Evolutionary conservation across 2,797 vertebrate genomes (phyloP).

Genomic region (Sebastes miniatus): DNA sequence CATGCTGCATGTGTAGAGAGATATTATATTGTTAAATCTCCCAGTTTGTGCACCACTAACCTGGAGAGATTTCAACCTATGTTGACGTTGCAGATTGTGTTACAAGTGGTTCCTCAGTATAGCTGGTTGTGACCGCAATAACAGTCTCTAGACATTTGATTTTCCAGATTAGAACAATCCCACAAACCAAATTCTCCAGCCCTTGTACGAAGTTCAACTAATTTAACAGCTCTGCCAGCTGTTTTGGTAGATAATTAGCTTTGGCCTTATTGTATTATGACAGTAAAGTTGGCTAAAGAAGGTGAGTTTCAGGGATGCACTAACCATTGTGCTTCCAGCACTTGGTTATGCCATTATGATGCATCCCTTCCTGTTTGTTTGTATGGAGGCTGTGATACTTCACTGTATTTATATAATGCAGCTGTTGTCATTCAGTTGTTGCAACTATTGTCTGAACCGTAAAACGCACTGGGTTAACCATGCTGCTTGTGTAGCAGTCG

Average conservation of each 20-base stretch:
- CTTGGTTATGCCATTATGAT: neutral
- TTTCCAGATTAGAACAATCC: neutral
- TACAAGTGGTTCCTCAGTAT: neutral
- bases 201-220: neutral
- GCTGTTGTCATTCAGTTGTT: neutral
- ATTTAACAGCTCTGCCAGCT: neutral
- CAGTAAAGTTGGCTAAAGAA: neutral
- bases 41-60: constrained; percentile 76
- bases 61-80: neutral
- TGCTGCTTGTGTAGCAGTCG: neutral
- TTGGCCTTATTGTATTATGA: neutral
- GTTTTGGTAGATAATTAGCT: neutral
- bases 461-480: neutral
- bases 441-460: neutral
- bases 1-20: neutral
- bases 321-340: neutral
- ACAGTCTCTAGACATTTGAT: neutral
- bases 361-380: neutral
- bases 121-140: neutral
- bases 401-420: neutral
- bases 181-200: neutral
- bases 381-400: neutral
- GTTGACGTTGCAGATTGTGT: neutral
- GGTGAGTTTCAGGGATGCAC: neutral
- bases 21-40: constrained; percentile 62